Percentiles rank a stretch among this genome's conserved stretches.
These are phyloP conservation scores for Bergia sp. DNA, from an alignment of 92 coral and sea anemone genomes.

Conservation along the genomic window DNA sequence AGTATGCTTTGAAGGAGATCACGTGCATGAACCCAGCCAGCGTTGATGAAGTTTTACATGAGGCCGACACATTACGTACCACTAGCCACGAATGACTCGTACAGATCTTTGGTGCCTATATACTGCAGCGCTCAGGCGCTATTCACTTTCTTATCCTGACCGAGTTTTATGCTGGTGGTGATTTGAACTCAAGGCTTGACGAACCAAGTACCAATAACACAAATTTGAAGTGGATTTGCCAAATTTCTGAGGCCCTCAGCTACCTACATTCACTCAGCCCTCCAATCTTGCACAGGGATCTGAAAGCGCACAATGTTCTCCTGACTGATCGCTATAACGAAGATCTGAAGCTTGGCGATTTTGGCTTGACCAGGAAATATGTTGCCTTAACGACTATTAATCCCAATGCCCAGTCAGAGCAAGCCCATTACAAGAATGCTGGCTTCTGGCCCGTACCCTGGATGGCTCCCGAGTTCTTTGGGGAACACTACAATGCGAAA, in stretches of 20 bases:
- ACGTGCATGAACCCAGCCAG: constrained; percentile 7
- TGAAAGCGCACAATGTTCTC: constrained; percentile 56
- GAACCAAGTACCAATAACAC: constrained; percentile 41
- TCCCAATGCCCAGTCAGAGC: background rate
- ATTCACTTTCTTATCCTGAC: constrained; percentile 64
- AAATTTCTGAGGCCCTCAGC: constrained; percentile 73
- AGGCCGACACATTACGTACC: constrained; percentile 45
- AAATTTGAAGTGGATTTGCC: constrained; percentile 72
- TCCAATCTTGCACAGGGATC: constrained; percentile 31
- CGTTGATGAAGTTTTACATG: constrained; percentile 18
- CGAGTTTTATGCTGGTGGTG: constrained; percentile 77
- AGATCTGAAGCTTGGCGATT: constrained; percentile 15
- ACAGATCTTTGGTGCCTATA: constrained; percentile 11
- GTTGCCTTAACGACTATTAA: background rate
- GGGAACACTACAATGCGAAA: constrained; percentile 59
- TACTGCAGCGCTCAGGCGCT: constrained; percentile 28
- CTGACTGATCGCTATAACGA: constrained; percentile 37
- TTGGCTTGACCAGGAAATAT: constrained; percentile 23
- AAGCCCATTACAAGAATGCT: constrained; percentile 48
- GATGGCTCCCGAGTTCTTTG: constrained; percentile 76
- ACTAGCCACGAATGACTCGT: constrained; percentile 54
- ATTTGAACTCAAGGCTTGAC: constrained; percentile 62
- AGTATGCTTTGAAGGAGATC: constrained; percentile 68
- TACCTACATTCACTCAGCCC: constrained; percentile 33
- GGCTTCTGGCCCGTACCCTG: constrained; percentile 47